Conservation (phyloP, 2,888 invertebrate genomes). For the Norana najaformis region DNA sequence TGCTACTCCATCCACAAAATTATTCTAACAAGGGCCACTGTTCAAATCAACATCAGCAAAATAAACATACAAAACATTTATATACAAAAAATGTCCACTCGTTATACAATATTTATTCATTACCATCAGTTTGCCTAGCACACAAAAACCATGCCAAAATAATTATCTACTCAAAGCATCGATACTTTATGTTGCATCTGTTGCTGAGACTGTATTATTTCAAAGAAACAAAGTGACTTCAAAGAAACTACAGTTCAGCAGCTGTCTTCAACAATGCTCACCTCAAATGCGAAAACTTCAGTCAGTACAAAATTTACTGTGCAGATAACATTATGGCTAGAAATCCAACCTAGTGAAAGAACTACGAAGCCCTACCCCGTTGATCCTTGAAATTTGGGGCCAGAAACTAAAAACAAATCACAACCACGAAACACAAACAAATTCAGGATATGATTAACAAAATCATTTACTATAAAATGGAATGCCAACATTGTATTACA, state of each 20-base stretch:
- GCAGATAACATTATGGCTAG: neutral
- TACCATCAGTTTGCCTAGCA: neutral
- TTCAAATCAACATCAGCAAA: neutral
- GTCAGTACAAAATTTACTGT: neutral
- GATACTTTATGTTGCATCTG: neutral
- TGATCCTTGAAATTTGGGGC: neutral
- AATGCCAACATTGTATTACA: conserved; percentile 5
- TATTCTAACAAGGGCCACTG: neutral
- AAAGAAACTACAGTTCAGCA: neutral
- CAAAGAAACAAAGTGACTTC: neutral
- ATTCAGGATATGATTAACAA: neutral
- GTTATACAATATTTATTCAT: neutral
- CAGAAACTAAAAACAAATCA: neutral
- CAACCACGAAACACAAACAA: neutral
- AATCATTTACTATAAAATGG: neutral
- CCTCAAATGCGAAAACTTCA: neutral
- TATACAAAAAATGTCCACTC: neutral
- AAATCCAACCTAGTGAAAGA: neutral
- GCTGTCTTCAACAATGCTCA: neutral
- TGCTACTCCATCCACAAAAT: neutral
- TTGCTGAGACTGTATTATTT: no score
- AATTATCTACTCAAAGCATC: neutral
- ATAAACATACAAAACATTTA: neutral
- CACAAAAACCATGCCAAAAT: neutral
- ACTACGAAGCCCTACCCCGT: neutral